phyloP scores from a whole-genome alignment of 2,113 vertebrate genomes.

The Phrynosoma blainvillii region DNA sequence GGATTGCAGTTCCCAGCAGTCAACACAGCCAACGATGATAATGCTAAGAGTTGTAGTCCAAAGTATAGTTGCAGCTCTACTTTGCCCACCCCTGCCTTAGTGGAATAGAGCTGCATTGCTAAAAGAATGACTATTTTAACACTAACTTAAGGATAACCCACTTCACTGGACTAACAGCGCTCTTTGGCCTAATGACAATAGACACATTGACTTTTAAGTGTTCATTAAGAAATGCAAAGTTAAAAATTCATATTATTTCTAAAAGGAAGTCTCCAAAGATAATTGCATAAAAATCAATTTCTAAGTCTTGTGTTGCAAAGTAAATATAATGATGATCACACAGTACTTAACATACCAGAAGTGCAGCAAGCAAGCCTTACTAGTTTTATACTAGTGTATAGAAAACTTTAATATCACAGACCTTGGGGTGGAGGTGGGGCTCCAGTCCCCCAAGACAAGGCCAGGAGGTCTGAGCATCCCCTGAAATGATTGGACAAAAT shows the following conservation, averaged over 20 bases:
- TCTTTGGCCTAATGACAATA: constrained; percentile 2
- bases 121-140: constrained; percentile 1
- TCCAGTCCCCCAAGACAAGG: too few species aligned
- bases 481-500: too few species aligned
- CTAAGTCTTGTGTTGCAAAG: not conserved
- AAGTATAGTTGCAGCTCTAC: too few species aligned
- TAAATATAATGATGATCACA: not conserved
- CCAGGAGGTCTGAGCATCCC: too few species aligned
- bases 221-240: constrained; percentile 11
- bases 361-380: not conserved
- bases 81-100: too few species aligned
- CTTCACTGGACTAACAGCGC: not conserved
- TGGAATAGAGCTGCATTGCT: not conserved
- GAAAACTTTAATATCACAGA: not conserved
- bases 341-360: not conserved
- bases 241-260: not conserved
- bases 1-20: too few species aligned
- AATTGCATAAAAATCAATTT: not conserved
- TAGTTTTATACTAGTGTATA: not conserved
- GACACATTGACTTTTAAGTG: not conserved
- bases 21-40: not conserved
- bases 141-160: not conserved
- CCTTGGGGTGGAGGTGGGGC: too few species aligned
- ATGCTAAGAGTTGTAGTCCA: too few species aligned
- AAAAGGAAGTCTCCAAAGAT: not conserved